phyloP scores from a whole-genome alignment of 1,140 invertebrate genomes.

The Parasteatoda tepidariorum region DNA sequence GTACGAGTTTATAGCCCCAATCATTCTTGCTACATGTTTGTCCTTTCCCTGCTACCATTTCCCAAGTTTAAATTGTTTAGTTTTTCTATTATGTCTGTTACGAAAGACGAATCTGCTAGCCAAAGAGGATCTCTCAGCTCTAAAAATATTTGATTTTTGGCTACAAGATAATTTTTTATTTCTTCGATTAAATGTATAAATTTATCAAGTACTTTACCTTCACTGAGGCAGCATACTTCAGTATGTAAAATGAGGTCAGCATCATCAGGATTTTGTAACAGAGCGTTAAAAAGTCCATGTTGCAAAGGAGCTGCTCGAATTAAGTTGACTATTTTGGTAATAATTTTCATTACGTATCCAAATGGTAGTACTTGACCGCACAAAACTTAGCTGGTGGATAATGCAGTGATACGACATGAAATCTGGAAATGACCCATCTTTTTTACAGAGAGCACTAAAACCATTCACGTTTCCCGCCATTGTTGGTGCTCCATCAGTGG shows the following conservation, averaged over 20 bases:
- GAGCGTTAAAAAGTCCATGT: neutral
- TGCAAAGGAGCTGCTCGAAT: constrained; percentile 10
- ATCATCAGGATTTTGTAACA: neutral
- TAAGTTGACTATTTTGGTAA: constrained; percentile 23
- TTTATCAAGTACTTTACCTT: too few relatives aligned
- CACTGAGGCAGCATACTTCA: too few relatives aligned
- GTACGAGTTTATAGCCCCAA: neutral
- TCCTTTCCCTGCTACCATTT: constrained; percentile 15
- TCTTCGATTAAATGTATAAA: too few relatives aligned
- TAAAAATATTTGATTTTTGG: too few relatives aligned
- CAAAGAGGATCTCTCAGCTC: too few relatives aligned
- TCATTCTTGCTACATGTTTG: constrained; percentile 7
- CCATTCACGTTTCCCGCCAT: neutral
- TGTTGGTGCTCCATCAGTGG: constrained; percentile 1
- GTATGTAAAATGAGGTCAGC: neutral
- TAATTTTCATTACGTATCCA: constrained; percentile 13
- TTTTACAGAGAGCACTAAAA: constrained; percentile 28
- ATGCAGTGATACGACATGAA: constrained; percentile 27
- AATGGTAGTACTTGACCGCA: constrained; percentile 21
- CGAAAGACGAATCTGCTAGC: too few relatives aligned
- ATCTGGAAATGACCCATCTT: constrained; percentile 26
- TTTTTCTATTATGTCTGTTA: too few relatives aligned
- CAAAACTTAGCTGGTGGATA: constrained; percentile 32
- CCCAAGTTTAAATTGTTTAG: neutral
- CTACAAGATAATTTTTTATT: too few relatives aligned